Conservation (phyloP, 2,797 vertebrate species). For the Neosilurus mollespiculum region DNA sequence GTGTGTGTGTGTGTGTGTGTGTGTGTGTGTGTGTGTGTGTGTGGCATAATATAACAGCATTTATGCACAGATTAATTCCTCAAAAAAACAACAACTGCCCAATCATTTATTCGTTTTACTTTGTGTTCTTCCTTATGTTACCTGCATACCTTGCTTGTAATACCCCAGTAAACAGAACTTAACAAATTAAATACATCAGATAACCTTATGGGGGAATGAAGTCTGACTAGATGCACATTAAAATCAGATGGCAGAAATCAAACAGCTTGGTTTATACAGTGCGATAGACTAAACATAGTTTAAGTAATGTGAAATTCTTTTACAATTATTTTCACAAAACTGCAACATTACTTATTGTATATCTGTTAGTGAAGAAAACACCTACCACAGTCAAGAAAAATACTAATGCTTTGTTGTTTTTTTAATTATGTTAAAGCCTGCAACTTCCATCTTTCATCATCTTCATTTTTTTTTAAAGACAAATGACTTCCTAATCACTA, state of each 20-base stretch:
- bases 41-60: not conserved
- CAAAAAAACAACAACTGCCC: not conserved
- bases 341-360: not conserved
- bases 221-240: not conserved
- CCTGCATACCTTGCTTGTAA: not conserved
- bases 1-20: too few relatives aligned
- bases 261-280: not conserved
- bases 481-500: not conserved
- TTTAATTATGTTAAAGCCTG: not conserved
- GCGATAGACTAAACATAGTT: not conserved
- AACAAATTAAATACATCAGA: not conserved
- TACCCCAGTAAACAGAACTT: not conserved
- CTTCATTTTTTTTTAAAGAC: not conserved
- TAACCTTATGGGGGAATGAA: too few relatives aligned
- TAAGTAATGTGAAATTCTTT: not conserved
- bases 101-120: not conserved
- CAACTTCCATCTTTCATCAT: not conserved
- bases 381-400: not conserved
- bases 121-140: not conserved
- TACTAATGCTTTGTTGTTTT: not conserved
- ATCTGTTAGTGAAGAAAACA: not conserved
- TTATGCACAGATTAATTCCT: not conserved
- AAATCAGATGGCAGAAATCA: not conserved
- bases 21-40: too few relatives aligned
- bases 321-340: not conserved